Evolutionary conservation across 64 coral and sea anemone genomes (phyloP), one percentile per base, ranked within the genome.

Genomic region (Montipora capricornis): DNA sequence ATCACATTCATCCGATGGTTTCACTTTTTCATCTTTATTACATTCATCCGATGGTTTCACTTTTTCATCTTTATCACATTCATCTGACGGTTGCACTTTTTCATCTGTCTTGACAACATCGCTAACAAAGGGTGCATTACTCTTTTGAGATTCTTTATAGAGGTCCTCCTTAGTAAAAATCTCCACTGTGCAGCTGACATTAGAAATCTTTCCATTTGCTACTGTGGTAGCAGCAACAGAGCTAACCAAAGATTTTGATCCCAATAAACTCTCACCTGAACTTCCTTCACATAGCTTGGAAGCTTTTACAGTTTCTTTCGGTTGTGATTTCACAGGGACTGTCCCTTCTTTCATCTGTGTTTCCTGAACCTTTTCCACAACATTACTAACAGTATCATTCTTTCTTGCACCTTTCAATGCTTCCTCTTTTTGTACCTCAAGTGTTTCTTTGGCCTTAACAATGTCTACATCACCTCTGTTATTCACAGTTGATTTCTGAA

Each of bases 211-310:
- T 49, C 11, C 66, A 47, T 86, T 86, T 19, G 82, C 47, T 46
- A 59, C 20, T 24, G 62, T 86, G 8, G 67, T 86, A 46, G 82
- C 82, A 86, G 52, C 62, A 3, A 86, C 82, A 70, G 82, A 86
- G 67, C 82, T 86, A 16, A 86, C 82, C 47, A 84, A 24, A 29
- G 79, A 61, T 50, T 60, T 59, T 59, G 79, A 5, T 17, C 79
- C 79, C 20, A 82, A 86, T 50, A 64, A 6, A 50, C 6, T 86
- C 5, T 86, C 82, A 10, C 2, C 64, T 70, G 82, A 71, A 71
- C 47, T 44, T 49, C 66, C 66, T n/a, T 83, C 81, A 47, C 20
- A 47, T 47, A 67, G 59, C 68, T 83, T 83, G 75, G 85, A 44
- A 24, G 47, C 73, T 55, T 88, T 47, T 0, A 26, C 51, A 24